These are phyloP conservation scores for Cosmia pyralina DNA, from an alignment of 2,888 invertebrate species.

Conservation along the genomic window DNA sequence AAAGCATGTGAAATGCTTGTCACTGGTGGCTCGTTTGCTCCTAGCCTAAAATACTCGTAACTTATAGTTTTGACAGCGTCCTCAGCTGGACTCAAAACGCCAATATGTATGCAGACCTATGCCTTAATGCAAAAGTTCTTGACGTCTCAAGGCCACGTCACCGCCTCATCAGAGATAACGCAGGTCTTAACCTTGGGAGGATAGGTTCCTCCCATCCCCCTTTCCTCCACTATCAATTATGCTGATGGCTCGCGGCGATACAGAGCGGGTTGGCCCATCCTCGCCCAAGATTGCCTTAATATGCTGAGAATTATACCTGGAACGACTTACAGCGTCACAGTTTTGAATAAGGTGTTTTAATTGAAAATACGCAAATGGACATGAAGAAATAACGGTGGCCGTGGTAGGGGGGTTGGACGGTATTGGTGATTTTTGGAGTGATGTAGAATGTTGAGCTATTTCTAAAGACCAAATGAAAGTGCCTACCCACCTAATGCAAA, in stretches of 20 bases:
- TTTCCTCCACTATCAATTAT: slow-evolving; percentile 58
- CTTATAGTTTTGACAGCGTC: not conserved
- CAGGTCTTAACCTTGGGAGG: slow-evolving; percentile 23
- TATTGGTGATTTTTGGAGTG: not conserved
- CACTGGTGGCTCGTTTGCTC: too few relatives aligned
- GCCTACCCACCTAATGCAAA: too few relatives aligned
- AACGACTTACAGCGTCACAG: slow-evolving; percentile 49
- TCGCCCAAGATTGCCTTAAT: slow-evolving; percentile 72
- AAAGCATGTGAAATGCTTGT: too few relatives aligned
- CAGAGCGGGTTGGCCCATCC: slow-evolving; percentile 49
- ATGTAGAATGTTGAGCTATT: not conserved
- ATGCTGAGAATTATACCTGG: slow-evolving; percentile 60
- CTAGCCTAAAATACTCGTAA: not conserved
- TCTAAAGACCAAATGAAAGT: not conserved
- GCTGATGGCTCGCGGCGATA: slow-evolving; percentile 64
- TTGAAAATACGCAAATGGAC: slow-evolving; percentile 26
- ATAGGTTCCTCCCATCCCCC: slow-evolving; percentile 22
- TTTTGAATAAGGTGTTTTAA: slow-evolving; percentile 53
- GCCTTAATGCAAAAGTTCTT: not conserved
- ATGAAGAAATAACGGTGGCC: not conserved
- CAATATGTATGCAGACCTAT: too few relatives aligned
- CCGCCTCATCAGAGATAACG: slow-evolving; percentile 19
- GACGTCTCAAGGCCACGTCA: slow-evolving; percentile 10
- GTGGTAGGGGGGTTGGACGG: not conserved
- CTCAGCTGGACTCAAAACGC: too few relatives aligned